phyloP scores from a whole-genome alignment of 64 coral and sea anemone species.

The Trachythela sp. region DNA sequence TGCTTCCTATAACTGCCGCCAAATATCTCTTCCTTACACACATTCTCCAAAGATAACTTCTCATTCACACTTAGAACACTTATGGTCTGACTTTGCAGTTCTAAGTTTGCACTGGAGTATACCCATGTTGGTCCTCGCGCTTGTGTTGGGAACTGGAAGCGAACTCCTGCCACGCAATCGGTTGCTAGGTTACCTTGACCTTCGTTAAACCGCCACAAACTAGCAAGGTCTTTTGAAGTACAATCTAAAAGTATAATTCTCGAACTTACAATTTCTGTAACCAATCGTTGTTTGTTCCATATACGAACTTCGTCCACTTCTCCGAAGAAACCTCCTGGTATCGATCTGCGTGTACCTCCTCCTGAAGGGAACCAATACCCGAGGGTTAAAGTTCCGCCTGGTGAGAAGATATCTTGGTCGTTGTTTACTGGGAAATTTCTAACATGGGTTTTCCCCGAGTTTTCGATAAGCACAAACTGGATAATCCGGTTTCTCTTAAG shows the following conservation, averaged over 20 bases:
- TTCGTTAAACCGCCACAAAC: conserved; percentile 94
- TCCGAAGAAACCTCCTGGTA: conserved; percentile 60
- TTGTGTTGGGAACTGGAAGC: conserved; percentile 53
- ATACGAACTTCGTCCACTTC: conserved; percentile 87
- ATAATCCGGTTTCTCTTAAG: conserved; percentile 67
- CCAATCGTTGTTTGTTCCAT: conserved; percentile 55
- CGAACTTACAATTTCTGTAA: not conserved
- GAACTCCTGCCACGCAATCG: conserved; percentile 71
- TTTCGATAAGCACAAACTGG: conserved; percentile 74
- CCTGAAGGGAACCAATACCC: conserved; percentile 82
- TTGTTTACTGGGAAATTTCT: conserved; percentile 77
- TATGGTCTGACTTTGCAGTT: not conserved
- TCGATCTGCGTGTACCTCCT: conserved; percentile 13
- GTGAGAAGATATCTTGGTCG: conserved; percentile 69
- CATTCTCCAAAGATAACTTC: not conserved
- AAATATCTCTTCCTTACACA: conserved; percentile 57
- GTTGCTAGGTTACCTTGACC: conserved; percentile 64
- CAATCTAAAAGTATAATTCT: conserved; percentile 42
- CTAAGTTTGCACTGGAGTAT: conserved; percentile 67
- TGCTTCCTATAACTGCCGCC: not conserved
- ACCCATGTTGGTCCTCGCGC: conserved; percentile 67
- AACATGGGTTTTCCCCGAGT: conserved; percentile 39
- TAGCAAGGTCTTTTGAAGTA: conserved; percentile 47
- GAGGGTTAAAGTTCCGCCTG: conserved; percentile 69
- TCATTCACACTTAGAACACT: not conserved